These are phyloP conservation scores for Drosophila lacicola DNA, from an alignment of 2,888 invertebrate genomes.

Conservation along the genomic window DNA sequence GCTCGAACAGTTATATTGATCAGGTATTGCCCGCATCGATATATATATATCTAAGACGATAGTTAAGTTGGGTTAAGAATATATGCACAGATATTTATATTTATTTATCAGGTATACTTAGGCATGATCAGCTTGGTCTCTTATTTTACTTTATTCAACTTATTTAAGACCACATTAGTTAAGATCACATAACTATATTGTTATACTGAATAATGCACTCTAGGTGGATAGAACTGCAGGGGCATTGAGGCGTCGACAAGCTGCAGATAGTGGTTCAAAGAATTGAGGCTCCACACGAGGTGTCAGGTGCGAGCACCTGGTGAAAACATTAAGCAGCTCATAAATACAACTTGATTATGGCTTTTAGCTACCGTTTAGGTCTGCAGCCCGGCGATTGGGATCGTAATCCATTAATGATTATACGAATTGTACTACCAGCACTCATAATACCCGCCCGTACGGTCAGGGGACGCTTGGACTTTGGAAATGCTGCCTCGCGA, in stretches of 20 bases:
- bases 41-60: too few species aligned
- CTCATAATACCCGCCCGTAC: slow-evolving; percentile 21
- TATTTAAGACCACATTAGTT: too few species aligned
- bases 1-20: too few species aligned
- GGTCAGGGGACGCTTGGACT: slow-evolving; percentile 33
- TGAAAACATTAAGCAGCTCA: slow-evolving; percentile 54
- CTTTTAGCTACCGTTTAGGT: slow-evolving; percentile 72
- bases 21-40: too few species aligned
- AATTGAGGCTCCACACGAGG: slow-evolving; percentile 10
- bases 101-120: too few species aligned
- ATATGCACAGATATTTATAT: too few species aligned
- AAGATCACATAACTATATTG: too few species aligned
- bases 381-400: slow-evolving; percentile 52
- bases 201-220: too few species aligned
- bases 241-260: background rate
- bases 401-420: slow-evolving; percentile 75
- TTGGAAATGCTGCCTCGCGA: slow-evolving; percentile 33
- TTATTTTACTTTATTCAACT: too few species aligned
- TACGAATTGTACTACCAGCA: slow-evolving; percentile 35
- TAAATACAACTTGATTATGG: slow-evolving; percentile 72
- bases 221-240: background rate
- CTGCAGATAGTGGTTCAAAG: background rate
- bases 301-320: slow-evolving; percentile 11
- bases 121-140: too few species aligned
- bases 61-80: too few species aligned